These are phyloP conservation scores for Cebidichthys violaceus DNA, from an alignment of 2,113 vertebrate species.

Conservation along the genomic window DNA sequence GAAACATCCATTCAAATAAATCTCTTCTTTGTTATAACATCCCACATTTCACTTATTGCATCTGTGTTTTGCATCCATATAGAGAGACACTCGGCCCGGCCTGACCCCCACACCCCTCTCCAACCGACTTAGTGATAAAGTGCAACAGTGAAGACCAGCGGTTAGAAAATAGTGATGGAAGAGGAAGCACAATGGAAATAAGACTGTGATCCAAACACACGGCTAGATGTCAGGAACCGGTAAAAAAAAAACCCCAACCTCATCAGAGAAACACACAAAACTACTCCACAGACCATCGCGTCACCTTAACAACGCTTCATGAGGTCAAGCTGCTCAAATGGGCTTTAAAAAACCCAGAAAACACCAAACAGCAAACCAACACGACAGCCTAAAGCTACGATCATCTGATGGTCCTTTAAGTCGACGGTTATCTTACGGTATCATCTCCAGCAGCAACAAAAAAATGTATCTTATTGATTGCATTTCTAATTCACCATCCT, in stretches of 20 bases:
- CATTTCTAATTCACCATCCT: not conserved
- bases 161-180: constrained; percentile 21
- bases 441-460: not conserved
- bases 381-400: not conserved
- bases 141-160: constrained; percentile 72
- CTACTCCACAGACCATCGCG: not conserved
- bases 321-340: not conserved
- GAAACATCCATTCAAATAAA: not conserved
- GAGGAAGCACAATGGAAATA: constrained; percentile 42
- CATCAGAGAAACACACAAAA: not conserved
- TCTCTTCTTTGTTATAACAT: not conserved
- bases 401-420: not conserved
- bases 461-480: not conserved
- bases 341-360: not conserved
- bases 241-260: not conserved
- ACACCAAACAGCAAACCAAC: not conserved
- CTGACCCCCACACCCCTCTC: not conserved
- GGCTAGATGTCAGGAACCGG: not conserved
- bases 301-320: not conserved
- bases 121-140: constrained; percentile 66
- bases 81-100: not conserved
- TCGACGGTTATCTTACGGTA: no score
- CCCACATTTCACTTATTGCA: constrained; percentile 39
- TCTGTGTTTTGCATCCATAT: constrained; percentile 39
- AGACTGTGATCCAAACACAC: constrained; percentile 11